Evolutionary conservation across 2,888 invertebrate genomes (phyloP).

Genomic region (Antheraea yamamai): DNA sequence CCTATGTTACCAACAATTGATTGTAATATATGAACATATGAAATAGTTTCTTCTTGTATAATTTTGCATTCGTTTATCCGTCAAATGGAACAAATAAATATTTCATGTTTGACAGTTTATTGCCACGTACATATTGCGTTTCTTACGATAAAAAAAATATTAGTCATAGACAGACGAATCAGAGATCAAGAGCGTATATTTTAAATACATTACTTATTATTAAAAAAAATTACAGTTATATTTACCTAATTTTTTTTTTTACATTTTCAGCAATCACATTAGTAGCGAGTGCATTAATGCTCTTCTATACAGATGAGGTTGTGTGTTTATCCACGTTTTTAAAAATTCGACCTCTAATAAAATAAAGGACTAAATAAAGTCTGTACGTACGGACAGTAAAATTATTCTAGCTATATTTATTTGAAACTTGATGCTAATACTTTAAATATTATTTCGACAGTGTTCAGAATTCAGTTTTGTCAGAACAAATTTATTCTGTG

Average conservation of each 20-base stretch:
- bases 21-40: not conserved
- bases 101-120: conserved; percentile 10
- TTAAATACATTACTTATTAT: not conserved
- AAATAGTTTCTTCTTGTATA: not conserved
- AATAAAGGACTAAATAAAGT: not conserved
- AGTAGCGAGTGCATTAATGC: not conserved
- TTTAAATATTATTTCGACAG: too few relatives aligned
- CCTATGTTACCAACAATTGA: not conserved
- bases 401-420: not conserved
- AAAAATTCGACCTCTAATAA: not conserved
- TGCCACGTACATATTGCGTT: conserved; percentile 4
- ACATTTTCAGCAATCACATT: not conserved
- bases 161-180: conserved; percentile 8
- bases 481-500: too few relatives aligned
- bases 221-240: not conserved
- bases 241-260: too few relatives aligned
- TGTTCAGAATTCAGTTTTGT: too few relatives aligned
- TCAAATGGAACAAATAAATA: conserved; percentile 6
- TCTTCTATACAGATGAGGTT: not conserved
- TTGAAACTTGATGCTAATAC: not conserved
- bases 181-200: not conserved
- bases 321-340: not conserved
- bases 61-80: not conserved
- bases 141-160: conserved; percentile 1
- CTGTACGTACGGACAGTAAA: not conserved